Conservation (phyloP, 2,888 invertebrate genomes). For the Xylota segnis region DNA sequence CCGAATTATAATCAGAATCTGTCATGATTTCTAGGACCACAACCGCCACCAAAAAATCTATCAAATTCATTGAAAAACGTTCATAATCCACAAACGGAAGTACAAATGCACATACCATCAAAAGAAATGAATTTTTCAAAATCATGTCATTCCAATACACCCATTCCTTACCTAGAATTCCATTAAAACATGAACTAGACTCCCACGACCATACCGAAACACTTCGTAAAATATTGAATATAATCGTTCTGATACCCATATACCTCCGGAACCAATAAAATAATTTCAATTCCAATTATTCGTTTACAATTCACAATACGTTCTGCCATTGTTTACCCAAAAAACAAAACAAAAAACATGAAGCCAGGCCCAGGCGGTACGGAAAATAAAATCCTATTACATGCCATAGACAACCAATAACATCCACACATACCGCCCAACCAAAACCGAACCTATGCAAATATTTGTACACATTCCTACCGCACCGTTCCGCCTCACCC, state of each 20-base stretch:
- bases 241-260: slow-evolving; percentile 22
- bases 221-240: slow-evolving; percentile 18
- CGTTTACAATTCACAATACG: slow-evolving; percentile 47
- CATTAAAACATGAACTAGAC: not conserved
- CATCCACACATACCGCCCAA: not conserved
- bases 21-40: no score
- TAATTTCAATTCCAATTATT: slow-evolving; percentile 68
- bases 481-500: not conserved
- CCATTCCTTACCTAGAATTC: not conserved
- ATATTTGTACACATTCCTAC: slow-evolving; percentile 39
- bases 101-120: no score
- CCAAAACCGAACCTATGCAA: slow-evolving; percentile 44
- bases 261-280: slow-evolving; percentile 51
- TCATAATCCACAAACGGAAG: no score
- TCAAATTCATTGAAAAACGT: no score
- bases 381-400: slow-evolving; percentile 20
- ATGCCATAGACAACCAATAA: slow-evolving; percentile 5
- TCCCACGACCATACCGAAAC: not conserved
- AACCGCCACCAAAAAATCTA: no score
- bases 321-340: slow-evolving; percentile 39
- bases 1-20: no score
- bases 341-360: slow-evolving; percentile 19
- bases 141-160: no score
- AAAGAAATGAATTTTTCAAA: no score
- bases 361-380: slow-evolving; percentile 1